Conservation (phyloP, 2,113 vertebrate genomes). For the Brachypodius melanocephalos region DNA sequence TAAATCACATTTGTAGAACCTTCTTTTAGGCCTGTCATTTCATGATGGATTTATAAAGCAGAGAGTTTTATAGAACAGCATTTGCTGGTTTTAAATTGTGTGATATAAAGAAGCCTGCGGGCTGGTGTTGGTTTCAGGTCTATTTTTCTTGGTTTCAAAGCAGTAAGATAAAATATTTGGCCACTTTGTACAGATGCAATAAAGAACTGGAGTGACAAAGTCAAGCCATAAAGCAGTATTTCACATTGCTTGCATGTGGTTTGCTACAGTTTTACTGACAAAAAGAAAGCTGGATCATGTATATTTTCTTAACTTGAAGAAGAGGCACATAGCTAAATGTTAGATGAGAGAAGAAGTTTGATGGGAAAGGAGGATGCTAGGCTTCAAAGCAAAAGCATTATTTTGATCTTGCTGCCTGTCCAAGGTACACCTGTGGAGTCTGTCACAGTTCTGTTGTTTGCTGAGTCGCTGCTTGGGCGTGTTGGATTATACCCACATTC, state of each 20-base stretch:
- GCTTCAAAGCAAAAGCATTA: background rate
- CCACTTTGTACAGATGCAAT: background rate
- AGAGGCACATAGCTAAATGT: background rate
- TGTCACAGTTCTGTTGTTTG: background rate
- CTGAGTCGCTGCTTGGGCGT: background rate
- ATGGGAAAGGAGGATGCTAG: background rate
- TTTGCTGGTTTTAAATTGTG: background rate
- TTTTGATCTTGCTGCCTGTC: constrained; percentile 7
- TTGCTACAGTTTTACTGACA: background rate
- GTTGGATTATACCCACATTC: background rate
- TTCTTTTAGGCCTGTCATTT: background rate
- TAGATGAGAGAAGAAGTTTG: background rate
- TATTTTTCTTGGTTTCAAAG: constrained; percentile 6
- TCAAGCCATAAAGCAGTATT: background rate
- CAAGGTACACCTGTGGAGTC: background rate
- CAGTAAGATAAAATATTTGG: background rate
- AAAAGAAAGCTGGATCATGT: background rate
- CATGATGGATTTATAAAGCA: background rate
- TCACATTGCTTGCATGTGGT: background rate
- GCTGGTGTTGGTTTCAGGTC: background rate
- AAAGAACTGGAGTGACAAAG: background rate
- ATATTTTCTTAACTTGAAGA: background rate
- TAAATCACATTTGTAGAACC: background rate
- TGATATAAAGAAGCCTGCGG: background rate
- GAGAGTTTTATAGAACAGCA: background rate